Percentiles rank a stretch among this genome's conserved stretches.
These are phyloP conservation scores for Morinoia aosen DNA, from an alignment of 2,888 invertebrate species.

Conservation along the genomic window DNA sequence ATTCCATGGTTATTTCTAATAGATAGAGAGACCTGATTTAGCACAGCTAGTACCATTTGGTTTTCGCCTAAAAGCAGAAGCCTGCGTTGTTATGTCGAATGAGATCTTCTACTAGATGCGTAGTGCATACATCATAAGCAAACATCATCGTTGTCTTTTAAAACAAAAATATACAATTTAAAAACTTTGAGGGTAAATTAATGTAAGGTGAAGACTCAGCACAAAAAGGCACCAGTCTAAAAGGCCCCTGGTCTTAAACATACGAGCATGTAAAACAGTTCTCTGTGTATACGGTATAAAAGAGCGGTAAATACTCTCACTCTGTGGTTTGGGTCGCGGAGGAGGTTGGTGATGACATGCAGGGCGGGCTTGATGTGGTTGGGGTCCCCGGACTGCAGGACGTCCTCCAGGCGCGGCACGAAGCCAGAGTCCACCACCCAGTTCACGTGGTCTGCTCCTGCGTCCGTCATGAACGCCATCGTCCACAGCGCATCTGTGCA, in stretches of 20 bases:
- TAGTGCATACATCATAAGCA: too few species aligned
- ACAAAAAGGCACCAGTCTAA: too few species aligned
- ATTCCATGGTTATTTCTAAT: too few species aligned
- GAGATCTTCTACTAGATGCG: too few species aligned
- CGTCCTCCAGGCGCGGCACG: slow-evolving; percentile 31
- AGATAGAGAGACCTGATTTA: too few species aligned
- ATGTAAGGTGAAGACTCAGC: too few species aligned
- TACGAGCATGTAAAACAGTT: background rate
- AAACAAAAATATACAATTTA: too few species aligned
- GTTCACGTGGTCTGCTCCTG: slow-evolving; percentile 21
- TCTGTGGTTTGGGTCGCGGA: slow-evolving; percentile 22
- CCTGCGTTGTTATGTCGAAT: too few species aligned
- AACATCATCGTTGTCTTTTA: too few species aligned
- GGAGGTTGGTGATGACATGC: slow-evolving; percentile 35
- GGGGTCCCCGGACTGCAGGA: background rate
- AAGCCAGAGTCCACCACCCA: slow-evolving; percentile 49
- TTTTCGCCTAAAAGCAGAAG: too few species aligned
- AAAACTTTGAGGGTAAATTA: too few species aligned
- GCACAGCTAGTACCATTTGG: too few species aligned
- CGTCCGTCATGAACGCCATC: slow-evolving; percentile 92
- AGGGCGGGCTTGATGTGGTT: slow-evolving; percentile 39
- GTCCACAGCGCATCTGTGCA: slow-evolving; percentile 89
- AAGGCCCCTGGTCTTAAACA: background rate
- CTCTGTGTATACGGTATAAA: background rate
- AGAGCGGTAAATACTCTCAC: background rate